phyloP scores from a whole-genome alignment of 2,797 vertebrate species.

The Podargus strigoides region DNA sequence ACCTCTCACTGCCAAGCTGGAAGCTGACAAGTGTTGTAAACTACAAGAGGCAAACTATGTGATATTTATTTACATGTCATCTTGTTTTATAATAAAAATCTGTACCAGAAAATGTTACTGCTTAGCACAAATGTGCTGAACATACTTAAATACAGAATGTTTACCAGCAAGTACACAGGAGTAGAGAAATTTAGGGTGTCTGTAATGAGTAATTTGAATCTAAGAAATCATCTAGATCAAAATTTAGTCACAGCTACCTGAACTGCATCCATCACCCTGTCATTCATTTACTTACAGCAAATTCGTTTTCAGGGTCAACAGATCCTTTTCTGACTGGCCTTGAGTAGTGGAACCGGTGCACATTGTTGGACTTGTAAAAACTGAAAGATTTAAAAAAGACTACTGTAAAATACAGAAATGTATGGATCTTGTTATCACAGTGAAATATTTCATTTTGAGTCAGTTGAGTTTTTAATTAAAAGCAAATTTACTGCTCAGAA shows the following conservation, averaged over 20 bases:
- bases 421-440: background rate
- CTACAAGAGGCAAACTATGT: background rate
- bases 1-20: background rate
- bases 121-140: background rate
- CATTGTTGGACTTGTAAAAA: constrained; percentile 98
- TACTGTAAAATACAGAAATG: background rate
- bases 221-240: background rate
- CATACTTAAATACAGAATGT: background rate
- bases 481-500: background rate
- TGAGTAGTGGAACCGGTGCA: constrained; percentile 95
- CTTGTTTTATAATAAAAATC: background rate
- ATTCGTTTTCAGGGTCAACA: constrained; percentile 94
- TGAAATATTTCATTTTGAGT: background rate
- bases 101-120: background rate
- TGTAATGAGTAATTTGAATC: background rate
- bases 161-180: background rate
- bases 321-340: constrained; percentile 91
- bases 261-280: background rate
- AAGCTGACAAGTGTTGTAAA: background rate
- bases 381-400: constrained; percentile 65
- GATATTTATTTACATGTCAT: background rate
- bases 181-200: background rate
- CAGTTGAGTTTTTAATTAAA: constrained; percentile 9
- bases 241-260: background rate
- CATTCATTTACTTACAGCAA: constrained; percentile 83